These are phyloP conservation scores for Babyrousa celebensis DNA, from an alignment of 2,797 vertebrate species.

Conservation along the genomic window DNA sequence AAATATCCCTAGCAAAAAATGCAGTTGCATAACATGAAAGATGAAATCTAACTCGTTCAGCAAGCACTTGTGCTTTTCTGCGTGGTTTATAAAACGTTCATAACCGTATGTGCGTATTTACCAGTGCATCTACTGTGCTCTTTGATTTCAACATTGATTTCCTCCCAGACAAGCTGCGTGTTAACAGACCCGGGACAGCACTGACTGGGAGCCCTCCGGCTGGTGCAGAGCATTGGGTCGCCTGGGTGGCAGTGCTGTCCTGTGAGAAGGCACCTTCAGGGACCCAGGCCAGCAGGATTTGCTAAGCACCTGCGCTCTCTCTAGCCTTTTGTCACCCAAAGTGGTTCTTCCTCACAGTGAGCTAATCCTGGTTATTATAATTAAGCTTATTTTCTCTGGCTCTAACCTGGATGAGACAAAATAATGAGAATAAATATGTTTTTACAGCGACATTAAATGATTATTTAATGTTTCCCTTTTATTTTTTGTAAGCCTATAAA, in stretches of 20 bases:
- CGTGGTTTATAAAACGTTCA: slow-evolving; percentile 21
- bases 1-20: slow-evolving; percentile 57
- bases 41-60: slow-evolving; percentile 14
- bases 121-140: not conserved
- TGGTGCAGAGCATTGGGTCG: rapidly evolving
- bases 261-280: not conserved
- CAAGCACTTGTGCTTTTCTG: not conserved
- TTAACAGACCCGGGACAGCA: not conserved
- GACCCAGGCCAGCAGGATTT: rapidly evolving
- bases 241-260: rapidly evolving
- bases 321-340: not conserved
- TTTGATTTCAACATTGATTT: not conserved
- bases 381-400: not conserved
- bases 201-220: not conserved
- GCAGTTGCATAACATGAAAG: slow-evolving; percentile 66
- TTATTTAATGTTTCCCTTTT: not conserved
- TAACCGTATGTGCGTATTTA: not conserved
- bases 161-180: not conserved
- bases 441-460: not conserved
- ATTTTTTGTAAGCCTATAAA: not conserved
- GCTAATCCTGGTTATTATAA: not conserved
- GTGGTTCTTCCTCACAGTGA: not conserved
- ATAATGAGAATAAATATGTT: not conserved
- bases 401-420: not conserved
- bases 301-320: not conserved